phyloP scores from a whole-genome alignment of 2,797 vertebrate genomes.

The Lemur catta region DNA sequence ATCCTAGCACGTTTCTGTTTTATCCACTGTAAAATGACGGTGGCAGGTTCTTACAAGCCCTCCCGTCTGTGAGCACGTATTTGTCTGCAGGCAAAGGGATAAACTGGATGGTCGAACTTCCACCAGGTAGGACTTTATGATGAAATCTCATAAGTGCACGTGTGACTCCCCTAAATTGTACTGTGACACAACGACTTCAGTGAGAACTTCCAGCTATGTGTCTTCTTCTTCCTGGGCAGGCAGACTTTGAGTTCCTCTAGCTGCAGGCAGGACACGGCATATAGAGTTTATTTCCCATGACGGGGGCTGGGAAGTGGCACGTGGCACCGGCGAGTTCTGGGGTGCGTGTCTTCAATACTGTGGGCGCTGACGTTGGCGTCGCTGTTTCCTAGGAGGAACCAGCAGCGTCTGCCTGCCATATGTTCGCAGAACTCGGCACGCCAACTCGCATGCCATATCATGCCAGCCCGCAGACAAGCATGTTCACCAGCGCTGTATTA shows the following conservation, averaged over 20 bases:
- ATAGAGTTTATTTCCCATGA: neutral
- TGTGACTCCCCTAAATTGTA: neutral
- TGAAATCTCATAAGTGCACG: neutral
- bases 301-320: slow-evolving; percentile 39
- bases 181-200: neutral
- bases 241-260: neutral
- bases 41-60: neutral
- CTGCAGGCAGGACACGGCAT: neutral
- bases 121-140: neutral
- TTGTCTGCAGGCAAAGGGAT: neutral
- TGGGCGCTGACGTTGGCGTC: slow-evolving; percentile 55
- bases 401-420: slow-evolving; percentile 76
- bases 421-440: slow-evolving; percentile 68
- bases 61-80: neutral
- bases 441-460: slow-evolving; percentile 79
- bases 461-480: slow-evolving; percentile 69
- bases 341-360: slow-evolving; percentile 59
- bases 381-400: slow-evolving; percentile 73
- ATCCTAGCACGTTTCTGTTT: neutral
- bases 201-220: neutral
- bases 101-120: neutral
- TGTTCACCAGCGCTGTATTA: slow-evolving; percentile 66
- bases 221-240: neutral
- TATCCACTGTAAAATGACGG: neutral
- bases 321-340: slow-evolving; percentile 21